phyloP scores from a whole-genome alignment of 2,888 invertebrate species.

The Apamea crenata region DNA sequence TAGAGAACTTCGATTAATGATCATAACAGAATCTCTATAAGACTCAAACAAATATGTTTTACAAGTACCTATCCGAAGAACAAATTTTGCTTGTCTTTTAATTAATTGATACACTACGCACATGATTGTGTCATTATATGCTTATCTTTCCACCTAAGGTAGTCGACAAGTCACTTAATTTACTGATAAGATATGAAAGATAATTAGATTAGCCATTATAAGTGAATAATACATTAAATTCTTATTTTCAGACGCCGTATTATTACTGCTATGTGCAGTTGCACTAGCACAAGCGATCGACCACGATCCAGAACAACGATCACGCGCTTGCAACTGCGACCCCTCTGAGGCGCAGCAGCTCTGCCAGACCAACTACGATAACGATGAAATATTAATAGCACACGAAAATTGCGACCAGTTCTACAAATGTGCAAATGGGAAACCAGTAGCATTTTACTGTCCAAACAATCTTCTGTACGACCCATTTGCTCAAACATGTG shows the following conservation, averaged over 20 bases:
- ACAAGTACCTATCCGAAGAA: not conserved
- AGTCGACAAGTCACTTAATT: conserved; percentile 9
- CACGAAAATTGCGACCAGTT: conserved; percentile 73
- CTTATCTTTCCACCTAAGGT: conserved; percentile 30
- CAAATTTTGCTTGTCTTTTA: conserved; percentile 2
- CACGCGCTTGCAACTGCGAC: conserved; percentile 66
- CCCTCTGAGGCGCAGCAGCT: conserved; percentile 54
- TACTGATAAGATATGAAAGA: conserved; percentile 33
- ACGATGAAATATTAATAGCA: conserved; percentile 60
- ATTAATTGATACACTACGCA: conserved; percentile 21
- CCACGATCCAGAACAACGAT: conserved; percentile 65
- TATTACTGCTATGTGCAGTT: conserved; percentile 77
- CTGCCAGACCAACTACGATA: conserved; percentile 48
- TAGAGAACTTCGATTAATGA: conserved; percentile 16
- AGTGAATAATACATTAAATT: conserved; percentile 4
- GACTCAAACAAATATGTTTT: not conserved
- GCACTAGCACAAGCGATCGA: conserved; percentile 71
- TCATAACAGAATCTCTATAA: not conserved
- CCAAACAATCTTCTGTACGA: conserved; percentile 67
- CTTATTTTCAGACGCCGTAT: conserved; percentile 74
- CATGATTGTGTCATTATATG: conserved; percentile 21
- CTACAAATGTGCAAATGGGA: conserved; percentile 70
- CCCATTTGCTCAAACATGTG: conserved; percentile 64
- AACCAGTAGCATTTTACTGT: conserved; percentile 65
- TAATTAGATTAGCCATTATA: conserved; percentile 7